Evolutionary conservation across 2,113 vertebrate species (phyloP), one percentile per base, ranked within the genome.

Genomic region (Dipodomys merriami): DNA sequence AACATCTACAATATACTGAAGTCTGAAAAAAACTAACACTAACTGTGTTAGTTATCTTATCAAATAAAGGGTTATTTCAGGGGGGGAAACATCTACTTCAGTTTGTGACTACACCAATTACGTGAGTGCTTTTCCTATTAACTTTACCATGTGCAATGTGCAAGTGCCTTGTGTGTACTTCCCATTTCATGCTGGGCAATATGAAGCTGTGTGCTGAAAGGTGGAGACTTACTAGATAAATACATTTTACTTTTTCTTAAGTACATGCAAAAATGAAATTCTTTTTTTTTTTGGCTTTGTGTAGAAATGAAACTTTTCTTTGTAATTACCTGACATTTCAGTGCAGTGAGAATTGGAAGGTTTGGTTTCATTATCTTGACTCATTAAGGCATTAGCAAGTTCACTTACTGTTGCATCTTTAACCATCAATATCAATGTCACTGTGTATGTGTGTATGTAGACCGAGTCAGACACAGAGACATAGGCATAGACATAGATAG

Each of bases 221-320:
- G 8, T 30, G 78, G n/a, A 88, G 49, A 92, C 46, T 83, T 86
- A 65, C 72, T 79, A 69, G 91, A 91, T 22, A 23, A 94, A 53
- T 6, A 10, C 5, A 62, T 79, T 88, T 65, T 73, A 64, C 19
- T 78, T 29, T 57, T 91, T 65, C 35, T 64, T 71, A 83, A 65
- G n/a, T 23, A 79, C 22, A 79, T 62, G 62, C 8, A 19, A 53
- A 71, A 80, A 78, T 64, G 39, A 49, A 90, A 78, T 1, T 12
- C 11, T 65, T 79, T 79, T 77, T 64, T 33, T 81, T 86, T 46
- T 39, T 39, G 3, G 35, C 2, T 57, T 57, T 57, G 53, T 53
- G 53, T 8, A 22, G 53, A 71, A 80, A 78, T 64, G 39, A 39
- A 90, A 68, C 53, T 33, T 81, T 86, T 13, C 53, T 46, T 33